Conservation (phyloP, 1,140 invertebrate genomes). For the Diploscapter pachys region DNA sequence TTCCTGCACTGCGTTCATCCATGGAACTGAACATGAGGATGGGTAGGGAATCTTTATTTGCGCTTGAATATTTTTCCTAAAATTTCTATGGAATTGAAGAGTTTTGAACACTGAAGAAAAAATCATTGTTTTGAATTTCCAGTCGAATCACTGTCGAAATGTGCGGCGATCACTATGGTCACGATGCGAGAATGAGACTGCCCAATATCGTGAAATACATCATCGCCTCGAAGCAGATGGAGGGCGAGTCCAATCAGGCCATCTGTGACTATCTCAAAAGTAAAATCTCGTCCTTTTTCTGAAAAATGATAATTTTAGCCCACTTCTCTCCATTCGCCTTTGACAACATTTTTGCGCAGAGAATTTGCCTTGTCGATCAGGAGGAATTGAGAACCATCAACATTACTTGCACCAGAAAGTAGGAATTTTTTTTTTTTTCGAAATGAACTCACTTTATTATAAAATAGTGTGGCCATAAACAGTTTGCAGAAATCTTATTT, state of each 20-base stretch:
- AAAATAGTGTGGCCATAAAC: background rate
- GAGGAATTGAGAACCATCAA: conserved; percentile 19
- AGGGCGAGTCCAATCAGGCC: background rate
- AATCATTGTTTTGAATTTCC: background rate
- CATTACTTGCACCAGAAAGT: conserved; percentile 10
- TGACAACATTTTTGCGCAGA: conserved; percentile 24
- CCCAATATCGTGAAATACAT: conserved; percentile 27
- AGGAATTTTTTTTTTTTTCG: background rate
- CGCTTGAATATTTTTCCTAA: background rate
- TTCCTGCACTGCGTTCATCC: conserved; percentile 30
- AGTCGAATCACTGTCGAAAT: conserved; percentile 22
- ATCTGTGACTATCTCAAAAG: conserved; percentile 21
- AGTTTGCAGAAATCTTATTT: background rate
- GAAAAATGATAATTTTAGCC: conserved; percentile 8
- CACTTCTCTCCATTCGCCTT: conserved; percentile 7
- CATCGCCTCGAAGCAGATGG: conserved; percentile 23
- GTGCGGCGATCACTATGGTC: conserved; percentile 35
- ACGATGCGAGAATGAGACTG: conserved; percentile 29
- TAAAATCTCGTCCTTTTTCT: conserved; percentile 11
- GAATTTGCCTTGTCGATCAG: conserved; percentile 16
- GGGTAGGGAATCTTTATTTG: conserved; percentile 21
- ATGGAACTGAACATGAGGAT: conserved; percentile 30
- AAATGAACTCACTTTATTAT: background rate
- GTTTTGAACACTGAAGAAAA: background rate
- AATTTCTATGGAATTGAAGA: background rate